Conservation (phyloP, 35 echinoderm and acorn worm species). For the Antedon bifida region DNA sequence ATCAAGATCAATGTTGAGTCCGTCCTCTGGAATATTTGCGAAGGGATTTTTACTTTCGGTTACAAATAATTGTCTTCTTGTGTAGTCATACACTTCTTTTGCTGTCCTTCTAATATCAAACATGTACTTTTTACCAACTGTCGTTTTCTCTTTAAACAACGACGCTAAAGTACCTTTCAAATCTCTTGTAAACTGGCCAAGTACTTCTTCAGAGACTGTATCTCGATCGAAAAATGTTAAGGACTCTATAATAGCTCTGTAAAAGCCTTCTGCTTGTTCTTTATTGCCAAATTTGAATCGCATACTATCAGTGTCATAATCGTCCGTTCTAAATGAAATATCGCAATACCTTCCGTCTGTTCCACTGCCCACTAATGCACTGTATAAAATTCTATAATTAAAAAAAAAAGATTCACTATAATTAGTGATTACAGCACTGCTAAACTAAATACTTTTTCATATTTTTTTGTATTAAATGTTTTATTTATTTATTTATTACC, state of each 20-base stretch:
- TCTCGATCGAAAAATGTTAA: slow-evolving; percentile 78
- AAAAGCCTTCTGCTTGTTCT: slow-evolving; percentile 76
- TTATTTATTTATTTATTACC: no score
- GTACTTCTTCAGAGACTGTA: slow-evolving; percentile 55
- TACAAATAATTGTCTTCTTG: slow-evolving; percentile 18
- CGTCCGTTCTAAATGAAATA: slow-evolving; percentile 40
- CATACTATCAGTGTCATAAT: slow-evolving; percentile 23
- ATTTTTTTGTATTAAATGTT: no score
- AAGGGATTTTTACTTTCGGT: not conserved
- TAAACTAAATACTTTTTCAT: no score
- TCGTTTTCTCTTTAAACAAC: slow-evolving; percentile 69
- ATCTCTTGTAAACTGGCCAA: slow-evolving; percentile 57
- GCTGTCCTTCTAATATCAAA: slow-evolving; percentile 84
- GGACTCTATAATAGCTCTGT: slow-evolving; percentile 81
- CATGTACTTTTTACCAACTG: slow-evolving; percentile 70
- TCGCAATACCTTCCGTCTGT: slow-evolving; percentile 46
- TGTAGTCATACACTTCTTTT: slow-evolving; percentile 63
- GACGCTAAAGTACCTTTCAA: slow-evolving; percentile 72
- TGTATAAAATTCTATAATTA: slow-evolving; percentile 39
- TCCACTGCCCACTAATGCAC: slow-evolving; percentile 21
- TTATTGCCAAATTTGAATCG: slow-evolving; percentile 52
- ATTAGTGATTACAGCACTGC: no score
- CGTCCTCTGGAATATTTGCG: not conserved
- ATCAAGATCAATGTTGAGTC: not conserved
- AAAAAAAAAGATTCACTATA: not conserved